Evolutionary conservation across 2,888 invertebrate genomes (phyloP), one percentile per base, ranked within the genome.

Genomic region (Ormyrus rosae): DNA sequence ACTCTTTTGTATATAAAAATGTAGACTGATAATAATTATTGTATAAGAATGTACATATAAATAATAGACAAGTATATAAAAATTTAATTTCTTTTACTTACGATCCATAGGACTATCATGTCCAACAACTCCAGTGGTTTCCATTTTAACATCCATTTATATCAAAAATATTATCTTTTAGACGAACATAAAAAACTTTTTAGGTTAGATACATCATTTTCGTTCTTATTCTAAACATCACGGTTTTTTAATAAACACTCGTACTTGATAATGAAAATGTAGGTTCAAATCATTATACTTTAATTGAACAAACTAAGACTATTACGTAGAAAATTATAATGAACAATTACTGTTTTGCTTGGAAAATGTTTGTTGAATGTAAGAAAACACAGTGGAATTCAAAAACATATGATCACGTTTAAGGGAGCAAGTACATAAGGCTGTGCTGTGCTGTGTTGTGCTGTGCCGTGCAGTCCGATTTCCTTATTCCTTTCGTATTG

Each of bases 71-170:
- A 63, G 58, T 34, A 72, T n/a, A 63, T 51, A n/a, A 9, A 9
- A 64, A 74, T 50, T 45, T 46, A 13, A 53, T 11, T 63, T 58
- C n/a, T 58, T 11, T 71, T 71, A 78, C 82, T 82, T 74, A 82
- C 82, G 64, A 51, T 82, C 82, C 45, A 50, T 72, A 6, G 78
- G 78, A 67, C 71, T 81, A 13, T 82, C 80, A 63, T 81, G 50
- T 34, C 78, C 82, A 55, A 82, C 69, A 8, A 78, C 67, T n/a
- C 56, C 71, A 19, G 51, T 55, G 13, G 56, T 19, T 67, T 78
- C 78, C 11, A 46, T 63, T 63, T 2, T 56, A 73, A 60, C 19
- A 61, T 19, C 19, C 19, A 63, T 46, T 58, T 74, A 51, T 8
- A 77, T 50, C 51, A n/a, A 46, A 75, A 60, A 65, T 34, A 55